These are phyloP conservation scores for Oxyura jamaicensis DNA, from an alignment of 2,113 vertebrate species.

Conservation along the genomic window DNA sequence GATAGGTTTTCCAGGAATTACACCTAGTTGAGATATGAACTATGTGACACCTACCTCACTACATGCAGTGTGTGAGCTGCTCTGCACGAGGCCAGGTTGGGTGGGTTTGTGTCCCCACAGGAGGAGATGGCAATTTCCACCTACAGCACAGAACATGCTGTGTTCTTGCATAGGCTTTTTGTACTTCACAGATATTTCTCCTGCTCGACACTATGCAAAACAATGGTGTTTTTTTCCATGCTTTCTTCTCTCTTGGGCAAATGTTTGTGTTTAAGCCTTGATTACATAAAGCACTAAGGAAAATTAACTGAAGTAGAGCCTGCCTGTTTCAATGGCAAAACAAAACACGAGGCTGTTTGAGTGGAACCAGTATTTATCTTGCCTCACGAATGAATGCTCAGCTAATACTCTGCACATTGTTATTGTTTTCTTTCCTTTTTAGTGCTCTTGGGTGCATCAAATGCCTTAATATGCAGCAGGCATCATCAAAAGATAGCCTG, in stretches of 20 bases:
- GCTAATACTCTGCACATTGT: not conserved
- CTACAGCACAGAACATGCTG: not conserved
- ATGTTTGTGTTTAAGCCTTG: not conserved
- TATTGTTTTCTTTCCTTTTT: slow-evolving; percentile 13
- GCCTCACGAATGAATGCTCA: not conserved
- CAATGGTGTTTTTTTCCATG: not conserved
- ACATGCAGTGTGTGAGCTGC: not conserved
- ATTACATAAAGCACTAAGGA: not conserved
- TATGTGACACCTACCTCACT: not conserved
- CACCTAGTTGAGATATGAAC: no score
- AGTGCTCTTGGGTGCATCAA: not conserved
- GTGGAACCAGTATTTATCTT: not conserved
- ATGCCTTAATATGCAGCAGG: not conserved
- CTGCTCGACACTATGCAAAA: not conserved
- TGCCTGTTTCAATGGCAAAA: not conserved
- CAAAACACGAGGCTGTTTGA: not conserved
- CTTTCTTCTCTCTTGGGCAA: not conserved
- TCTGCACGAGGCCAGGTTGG: not conserved
- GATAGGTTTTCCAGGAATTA: no score
- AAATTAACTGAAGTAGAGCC: slow-evolving; percentile 4
- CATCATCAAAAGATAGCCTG: not conserved
- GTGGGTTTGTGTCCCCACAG: rapidly evolving
- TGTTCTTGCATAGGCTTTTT: not conserved
- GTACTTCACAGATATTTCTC: not conserved
- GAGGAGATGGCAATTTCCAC: not conserved